Conservation (phyloP, 2,888 invertebrate genomes). For the Cenopis cana region DNA sequence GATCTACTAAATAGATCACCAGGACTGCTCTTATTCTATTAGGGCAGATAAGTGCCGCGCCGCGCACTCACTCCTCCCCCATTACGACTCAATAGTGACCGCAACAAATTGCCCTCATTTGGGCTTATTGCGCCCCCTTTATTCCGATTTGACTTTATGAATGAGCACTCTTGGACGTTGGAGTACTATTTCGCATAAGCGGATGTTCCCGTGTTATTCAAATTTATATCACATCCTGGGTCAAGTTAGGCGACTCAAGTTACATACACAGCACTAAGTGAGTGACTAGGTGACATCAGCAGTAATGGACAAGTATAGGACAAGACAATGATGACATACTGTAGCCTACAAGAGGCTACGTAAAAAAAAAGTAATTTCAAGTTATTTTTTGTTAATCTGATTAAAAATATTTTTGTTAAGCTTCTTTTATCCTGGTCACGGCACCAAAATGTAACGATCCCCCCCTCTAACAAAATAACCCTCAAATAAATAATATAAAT, state of each 20-base stretch:
- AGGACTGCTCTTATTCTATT: slow-evolving; percentile 15
- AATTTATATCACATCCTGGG: background rate
- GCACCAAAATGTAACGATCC: too few relatives aligned
- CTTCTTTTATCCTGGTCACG: too few relatives aligned
- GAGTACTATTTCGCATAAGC: background rate
- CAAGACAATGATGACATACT: too few relatives aligned
- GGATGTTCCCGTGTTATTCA: background rate
- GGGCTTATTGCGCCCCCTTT: slow-evolving; percentile 45
- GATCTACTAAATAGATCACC: background rate
- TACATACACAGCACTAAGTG: too few relatives aligned
- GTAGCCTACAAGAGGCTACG: too few relatives aligned
- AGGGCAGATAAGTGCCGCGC: slow-evolving; percentile 22
- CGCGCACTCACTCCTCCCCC: slow-evolving; percentile 20
- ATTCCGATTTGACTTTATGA: slow-evolving; percentile 34
- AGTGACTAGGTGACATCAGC: too few relatives aligned
- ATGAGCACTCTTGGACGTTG: background rate
- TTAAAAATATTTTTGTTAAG: too few relatives aligned
- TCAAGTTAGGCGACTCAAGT: background rate
- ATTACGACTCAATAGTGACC: slow-evolving; percentile 46
- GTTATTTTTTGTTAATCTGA: too few relatives aligned
- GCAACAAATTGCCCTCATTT: slow-evolving; percentile 47
- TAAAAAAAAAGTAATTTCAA: too few relatives aligned
- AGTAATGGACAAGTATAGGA: too few relatives aligned
- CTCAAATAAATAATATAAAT: too few relatives aligned
- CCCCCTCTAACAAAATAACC: too few relatives aligned